phyloP scores from a whole-genome alignment of 1,140 invertebrate genomes.

The Calosoma granatense region DNA sequence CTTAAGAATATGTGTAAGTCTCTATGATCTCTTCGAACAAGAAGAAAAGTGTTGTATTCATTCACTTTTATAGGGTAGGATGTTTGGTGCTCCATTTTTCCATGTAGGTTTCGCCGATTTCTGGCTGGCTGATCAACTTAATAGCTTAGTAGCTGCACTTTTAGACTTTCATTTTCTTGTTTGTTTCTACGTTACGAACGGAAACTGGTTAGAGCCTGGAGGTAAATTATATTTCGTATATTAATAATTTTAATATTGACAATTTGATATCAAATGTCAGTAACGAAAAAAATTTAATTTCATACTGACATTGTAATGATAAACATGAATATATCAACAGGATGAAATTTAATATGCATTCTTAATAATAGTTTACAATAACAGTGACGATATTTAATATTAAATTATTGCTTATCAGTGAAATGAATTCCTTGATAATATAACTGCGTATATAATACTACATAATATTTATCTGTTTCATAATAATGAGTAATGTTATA shows the following conservation, averaged over 20 bases:
- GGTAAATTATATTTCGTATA: constrained; percentile 26
- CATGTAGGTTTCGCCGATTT: constrained; percentile 86
- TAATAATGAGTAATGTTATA: too few species aligned
- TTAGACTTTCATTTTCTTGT: constrained; percentile 73
- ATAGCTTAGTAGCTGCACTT: constrained; percentile 65
- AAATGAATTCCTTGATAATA: too few species aligned
- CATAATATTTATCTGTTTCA: too few species aligned
- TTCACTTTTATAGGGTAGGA: constrained; percentile 38
- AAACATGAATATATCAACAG: too few species aligned
- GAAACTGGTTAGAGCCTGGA: constrained; percentile 34
- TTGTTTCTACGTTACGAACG: constrained; percentile 47
- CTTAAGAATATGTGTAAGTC: constrained; percentile 33
- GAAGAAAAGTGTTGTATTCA: constrained; percentile 9
- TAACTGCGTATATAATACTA: too few species aligned
- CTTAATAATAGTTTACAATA: too few species aligned
- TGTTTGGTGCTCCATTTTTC: constrained; percentile 72
- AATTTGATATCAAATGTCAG: neutral
- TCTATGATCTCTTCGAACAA: neutral
- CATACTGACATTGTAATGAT: neutral
- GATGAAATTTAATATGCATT: too few species aligned
- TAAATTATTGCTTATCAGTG: too few species aligned
- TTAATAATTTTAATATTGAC: constrained; percentile 17
- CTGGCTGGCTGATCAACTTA: constrained; percentile 88
- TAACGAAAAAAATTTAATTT: neutral
- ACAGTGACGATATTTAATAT: too few species aligned